Percentiles rank a stretch among this genome's conserved stretches.
These are phyloP conservation scores for Halcyon smyrnensis DNA, from an alignment of 2,797 vertebrate genomes.

Conservation along the genomic window DNA sequence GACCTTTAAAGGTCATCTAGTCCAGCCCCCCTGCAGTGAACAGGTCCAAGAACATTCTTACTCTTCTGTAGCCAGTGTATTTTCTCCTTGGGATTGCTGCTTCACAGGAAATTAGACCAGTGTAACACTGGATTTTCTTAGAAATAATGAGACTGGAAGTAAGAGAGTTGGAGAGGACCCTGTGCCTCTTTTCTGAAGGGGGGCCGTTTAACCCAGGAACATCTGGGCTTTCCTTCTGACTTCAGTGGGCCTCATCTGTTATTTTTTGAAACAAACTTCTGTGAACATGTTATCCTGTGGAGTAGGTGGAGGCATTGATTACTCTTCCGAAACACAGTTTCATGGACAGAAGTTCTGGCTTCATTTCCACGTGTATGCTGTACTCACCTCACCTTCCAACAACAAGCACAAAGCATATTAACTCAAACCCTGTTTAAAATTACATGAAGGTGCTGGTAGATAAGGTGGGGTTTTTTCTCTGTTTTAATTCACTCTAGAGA, in stretches of 20 bases:
- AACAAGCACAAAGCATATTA: background rate
- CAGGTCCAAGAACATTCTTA: fast-evolving
- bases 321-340: background rate
- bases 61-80: background rate
- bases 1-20: too few relatives aligned
- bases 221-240: background rate
- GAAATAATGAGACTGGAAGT: background rate
- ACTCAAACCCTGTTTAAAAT: fast-evolving
- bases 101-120: background rate
- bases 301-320: background rate
- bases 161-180: background rate
- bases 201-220: background rate
- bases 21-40: too few relatives aligned
- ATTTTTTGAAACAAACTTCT: background rate
- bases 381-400: background rate
- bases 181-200: background rate
- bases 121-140: background rate
- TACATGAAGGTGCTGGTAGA: background rate
- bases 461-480: background rate
- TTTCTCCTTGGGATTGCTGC: background rate
- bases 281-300: background rate
- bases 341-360: background rate
- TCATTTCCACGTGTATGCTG: background rate
- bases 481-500: background rate
- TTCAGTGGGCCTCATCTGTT: background rate